Evolutionary conservation across 2,797 vertebrate species (phyloP), one percentile per base, ranked within the genome.

Genomic region (Malacoctenus gilli): DNA sequence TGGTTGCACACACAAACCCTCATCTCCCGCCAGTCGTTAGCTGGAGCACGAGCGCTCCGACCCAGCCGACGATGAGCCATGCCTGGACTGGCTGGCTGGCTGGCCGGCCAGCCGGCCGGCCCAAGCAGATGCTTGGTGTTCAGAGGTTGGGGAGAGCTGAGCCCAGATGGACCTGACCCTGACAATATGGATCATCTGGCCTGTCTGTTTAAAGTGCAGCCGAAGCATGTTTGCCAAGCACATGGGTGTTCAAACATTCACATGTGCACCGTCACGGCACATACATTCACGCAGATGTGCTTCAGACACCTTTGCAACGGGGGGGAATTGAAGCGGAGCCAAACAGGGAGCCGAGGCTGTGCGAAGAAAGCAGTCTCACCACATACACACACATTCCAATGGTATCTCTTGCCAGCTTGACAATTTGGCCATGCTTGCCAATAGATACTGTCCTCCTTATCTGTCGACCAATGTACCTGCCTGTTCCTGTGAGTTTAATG

Each of bases 91-190:
- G 28, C 70, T 36, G 39, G 36, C 68, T 53, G 67, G n/a, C n/a
- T n/a, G n/a, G n/a, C n/a, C n/a, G 8, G 18, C 56, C 31, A 76
- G 28, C 70, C 34, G 39, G 36, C 68, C 50, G 67, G 77, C 73
- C 77, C 41, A 16, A 48, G 66, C 83, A 83, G 84, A 82, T 84
- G 83, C 72, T 71, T 11, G 51, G 59, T 62, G 60, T 82, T 63
- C 49, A 21, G 57, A 63, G 75, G 74, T 58, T 47, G 54, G 80
- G 69, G 73, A 83, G 66, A 62, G 69, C 67, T 18, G 50, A 66
- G 67, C 60, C 65, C 52, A 69, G 37, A 60, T 43, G 63, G 62
- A 59, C 36, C 34, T 55, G 64, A 83, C 68, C 75, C 76, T 42
- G 74, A 64, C 60, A 61, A 40, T 58, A 63, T 42, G 61, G 60